Percentiles rank a stretch among this genome's conserved stretches.
Evolutionary conservation across 2,113 vertebrate genomes (phyloP).

Genomic region (Lucifuga dentata): DNA sequence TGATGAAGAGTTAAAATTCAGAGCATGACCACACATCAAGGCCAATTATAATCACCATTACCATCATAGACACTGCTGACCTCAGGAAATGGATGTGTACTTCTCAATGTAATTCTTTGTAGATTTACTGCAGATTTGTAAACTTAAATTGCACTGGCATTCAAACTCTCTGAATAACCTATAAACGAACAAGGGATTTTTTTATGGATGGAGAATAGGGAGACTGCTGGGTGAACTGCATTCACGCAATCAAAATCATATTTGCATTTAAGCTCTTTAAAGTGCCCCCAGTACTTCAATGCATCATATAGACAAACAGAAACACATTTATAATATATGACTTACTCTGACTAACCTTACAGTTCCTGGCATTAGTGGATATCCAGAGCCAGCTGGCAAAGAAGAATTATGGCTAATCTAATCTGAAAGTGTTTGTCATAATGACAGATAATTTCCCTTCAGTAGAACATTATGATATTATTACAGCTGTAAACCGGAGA

Average conservation of each 20-base stretch:
- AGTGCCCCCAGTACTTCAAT: too few relatives aligned
- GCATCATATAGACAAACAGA: neutral
- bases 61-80: constrained; percentile 23
- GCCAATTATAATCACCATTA: constrained; percentile 40
- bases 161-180: too few relatives aligned
- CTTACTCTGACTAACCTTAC: neutral
- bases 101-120: neutral
- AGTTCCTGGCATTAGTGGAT: neutral
- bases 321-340: neutral
- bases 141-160: too few relatives aligned
- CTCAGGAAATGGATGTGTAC: neutral
- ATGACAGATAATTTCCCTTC: constrained; percentile 24
- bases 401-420: constrained; percentile 13
- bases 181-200: too few relatives aligned
- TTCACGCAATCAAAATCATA: too few relatives aligned
- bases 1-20: constrained; percentile 35
- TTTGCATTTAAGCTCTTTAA: too few relatives aligned
- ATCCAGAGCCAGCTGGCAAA: neutral
- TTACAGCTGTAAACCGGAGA: constrained; percentile 1
- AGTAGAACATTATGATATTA: constrained; percentile 13
- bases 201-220: too few relatives aligned
- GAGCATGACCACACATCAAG: constrained; percentile 21
- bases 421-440: constrained; percentile 30
- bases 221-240: too few relatives aligned
- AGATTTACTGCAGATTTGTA: constrained; percentile 9